Evolutionary conservation across 2,888 invertebrate species (phyloP), one percentile per base, ranked within the genome.

Genomic region (Trilocha varians): DNA sequence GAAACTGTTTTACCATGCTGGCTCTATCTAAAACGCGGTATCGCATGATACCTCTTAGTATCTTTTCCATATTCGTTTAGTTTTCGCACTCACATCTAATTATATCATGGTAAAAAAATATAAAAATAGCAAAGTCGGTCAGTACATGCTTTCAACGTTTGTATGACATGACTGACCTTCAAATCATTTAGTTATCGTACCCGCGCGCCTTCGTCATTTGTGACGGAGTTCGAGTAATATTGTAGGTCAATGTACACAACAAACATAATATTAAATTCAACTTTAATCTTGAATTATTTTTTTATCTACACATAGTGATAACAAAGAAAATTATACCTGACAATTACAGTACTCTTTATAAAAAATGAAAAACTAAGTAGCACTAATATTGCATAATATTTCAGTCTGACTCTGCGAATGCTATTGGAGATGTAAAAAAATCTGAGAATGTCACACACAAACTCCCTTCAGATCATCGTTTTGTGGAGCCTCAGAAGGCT

Each of bases 1-100:
- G 88, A 80, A 98, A 98, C 78, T 98, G 96, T 80, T 95, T 91
- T 25, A 98, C 94, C 96, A 97, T 96, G 63, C 89, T 91, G 46
- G 92, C 91, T 51, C 94, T 89, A 53, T 93, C 93, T 43, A 93
- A 90, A 48, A 91, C 89, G 46, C 96, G 89, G 75, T 97, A 98
- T 63, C 92, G 90, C 91, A 97, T 95, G 41, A 97, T 93, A 40
- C 97, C 97, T 68, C 92, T 90, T 53, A 97, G 80, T 70, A 97
- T 93, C 77, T 93, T 90, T 63, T 96, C 95, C 95, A 97, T 96
- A 32, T 40, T 48, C 36, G 36, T 38, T 44, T 38, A 43, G 46
- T 42, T 47, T 45, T 34, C 13, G 17, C 42, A 50, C 36, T 52
- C 46, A 47, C 47, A 60, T 56, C 6, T 36, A 3, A 38, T 25